phyloP scores from a whole-genome alignment of 2,113 vertebrate genomes.

The Epinephelus cyanopodus region DNA sequence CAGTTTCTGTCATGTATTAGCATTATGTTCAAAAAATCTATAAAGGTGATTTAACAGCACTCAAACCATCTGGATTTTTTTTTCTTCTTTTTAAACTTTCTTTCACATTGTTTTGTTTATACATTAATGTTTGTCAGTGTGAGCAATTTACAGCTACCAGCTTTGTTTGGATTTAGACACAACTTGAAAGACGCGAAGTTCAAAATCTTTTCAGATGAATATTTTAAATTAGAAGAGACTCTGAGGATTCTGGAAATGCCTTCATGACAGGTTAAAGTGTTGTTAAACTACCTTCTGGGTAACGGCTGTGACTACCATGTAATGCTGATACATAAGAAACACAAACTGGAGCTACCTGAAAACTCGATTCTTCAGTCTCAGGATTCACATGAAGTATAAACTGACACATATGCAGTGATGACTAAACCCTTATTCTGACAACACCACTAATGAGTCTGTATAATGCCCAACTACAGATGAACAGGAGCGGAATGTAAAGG shows the following conservation, averaged over 20 bases:
- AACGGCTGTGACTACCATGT: neutral
- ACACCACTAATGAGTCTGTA: neutral
- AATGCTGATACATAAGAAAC: neutral
- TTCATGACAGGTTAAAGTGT: neutral
- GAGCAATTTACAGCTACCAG: neutral
- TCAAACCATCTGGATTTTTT: neutral
- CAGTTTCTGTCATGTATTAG: neutral
- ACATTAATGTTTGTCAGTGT: too few species aligned
- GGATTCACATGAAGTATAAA: slow-evolving; percentile 1
- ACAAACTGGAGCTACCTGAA: slow-evolving; percentile 19
- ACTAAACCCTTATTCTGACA: slow-evolving; percentile 14
- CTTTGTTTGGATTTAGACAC: neutral
- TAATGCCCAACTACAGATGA: slow-evolving; percentile 35
- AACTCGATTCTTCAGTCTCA: neutral
- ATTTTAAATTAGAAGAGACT: neutral
- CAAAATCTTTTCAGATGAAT: neutral
- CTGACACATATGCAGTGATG: neutral
- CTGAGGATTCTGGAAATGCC: neutral
- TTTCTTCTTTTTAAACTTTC: too few species aligned
- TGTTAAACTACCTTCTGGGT: neutral
- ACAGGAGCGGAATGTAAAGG: neutral
- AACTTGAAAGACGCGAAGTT: neutral
- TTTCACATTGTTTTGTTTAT: neutral
- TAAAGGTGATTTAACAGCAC: neutral
- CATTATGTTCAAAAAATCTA: neutral